Percentiles rank a stretch among this genome's conserved stretches.
phyloP scores from a whole-genome alignment of 2,888 invertebrate species.

The Eutolmus rufibarbis region DNA sequence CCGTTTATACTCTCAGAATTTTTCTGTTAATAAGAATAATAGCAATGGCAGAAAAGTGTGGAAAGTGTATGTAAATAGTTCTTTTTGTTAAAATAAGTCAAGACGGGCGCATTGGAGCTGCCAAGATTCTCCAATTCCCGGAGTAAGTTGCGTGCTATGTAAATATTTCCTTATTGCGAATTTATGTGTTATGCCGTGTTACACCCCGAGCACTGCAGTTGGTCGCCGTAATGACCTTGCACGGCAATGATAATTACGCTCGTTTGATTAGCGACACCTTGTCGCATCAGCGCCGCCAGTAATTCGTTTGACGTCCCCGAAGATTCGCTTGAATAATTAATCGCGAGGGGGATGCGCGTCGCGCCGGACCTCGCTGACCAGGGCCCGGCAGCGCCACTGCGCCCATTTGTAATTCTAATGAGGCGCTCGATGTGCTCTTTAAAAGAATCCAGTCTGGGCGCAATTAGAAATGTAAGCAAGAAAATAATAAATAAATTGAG shows the following conservation, averaged over 20 bases:
- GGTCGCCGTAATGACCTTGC: neutral
- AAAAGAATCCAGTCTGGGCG: conserved; percentile 14
- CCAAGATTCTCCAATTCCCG: neutral
- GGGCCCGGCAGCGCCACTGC: neutral
- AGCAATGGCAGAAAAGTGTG: neutral
- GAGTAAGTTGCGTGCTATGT: neutral
- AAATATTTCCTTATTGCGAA: neutral
- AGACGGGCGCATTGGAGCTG: neutral
- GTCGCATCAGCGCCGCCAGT: neutral
- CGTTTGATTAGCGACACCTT: neutral
- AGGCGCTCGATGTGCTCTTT: neutral
- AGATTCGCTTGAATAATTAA: conserved; percentile 13
- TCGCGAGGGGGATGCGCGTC: neutral
- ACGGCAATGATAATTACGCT: neutral
- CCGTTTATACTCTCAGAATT: neutral
- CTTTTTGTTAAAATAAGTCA: neutral
- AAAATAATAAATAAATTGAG: conserved; percentile 24
- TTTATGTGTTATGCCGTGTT: neutral
- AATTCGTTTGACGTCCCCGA: neutral
- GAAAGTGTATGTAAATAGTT: neutral
- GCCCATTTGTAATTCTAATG: conserved; percentile 26
- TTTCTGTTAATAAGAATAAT: neutral
- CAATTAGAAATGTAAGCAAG: conserved; percentile 30
- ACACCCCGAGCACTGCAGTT: neutral
- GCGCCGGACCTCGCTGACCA: neutral